These are phyloP conservation scores for Megalops cyprinoides DNA, from an alignment of 2,797 vertebrate genomes.

Conservation along the genomic window DNA sequence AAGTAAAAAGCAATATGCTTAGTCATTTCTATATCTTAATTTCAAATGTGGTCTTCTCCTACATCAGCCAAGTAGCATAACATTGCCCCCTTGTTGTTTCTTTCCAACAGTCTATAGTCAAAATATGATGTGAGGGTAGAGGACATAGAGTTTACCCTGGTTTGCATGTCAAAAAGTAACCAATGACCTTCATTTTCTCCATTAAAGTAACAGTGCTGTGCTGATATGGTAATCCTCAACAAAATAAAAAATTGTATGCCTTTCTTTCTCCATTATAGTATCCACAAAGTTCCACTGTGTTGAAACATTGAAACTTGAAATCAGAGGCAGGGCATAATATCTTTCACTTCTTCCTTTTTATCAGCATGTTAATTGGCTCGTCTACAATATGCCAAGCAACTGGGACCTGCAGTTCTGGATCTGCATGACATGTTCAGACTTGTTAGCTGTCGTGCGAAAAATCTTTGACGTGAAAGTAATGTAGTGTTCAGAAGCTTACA, in stretches of 20 bases:
- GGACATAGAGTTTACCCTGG: too few relatives aligned
- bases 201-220: background rate
- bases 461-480: background rate
- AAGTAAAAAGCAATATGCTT: too few relatives aligned
- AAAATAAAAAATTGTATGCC: background rate
- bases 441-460: conserved; percentile 36
- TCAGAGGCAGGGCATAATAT: background rate
- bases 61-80: too few relatives aligned
- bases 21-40: too few relatives aligned
- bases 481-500: background rate
- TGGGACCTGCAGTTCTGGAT: conserved; percentile 30
- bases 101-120: too few relatives aligned
- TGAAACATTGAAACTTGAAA: too few relatives aligned
- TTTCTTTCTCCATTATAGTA: background rate
- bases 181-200: too few relatives aligned
- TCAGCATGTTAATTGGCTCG: background rate
- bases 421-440: conserved; percentile 28
- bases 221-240: background rate
- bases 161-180: too few relatives aligned
- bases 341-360: conserved; percentile 11
- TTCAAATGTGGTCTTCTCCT: too few relatives aligned
- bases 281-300: background rate
- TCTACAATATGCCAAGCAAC: conserved; percentile 2
- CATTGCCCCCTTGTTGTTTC: too few relatives aligned
- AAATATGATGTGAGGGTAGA: too few relatives aligned